phyloP scores from a whole-genome alignment of 1,140 invertebrate species.

The Megalopta genalis region DNA sequence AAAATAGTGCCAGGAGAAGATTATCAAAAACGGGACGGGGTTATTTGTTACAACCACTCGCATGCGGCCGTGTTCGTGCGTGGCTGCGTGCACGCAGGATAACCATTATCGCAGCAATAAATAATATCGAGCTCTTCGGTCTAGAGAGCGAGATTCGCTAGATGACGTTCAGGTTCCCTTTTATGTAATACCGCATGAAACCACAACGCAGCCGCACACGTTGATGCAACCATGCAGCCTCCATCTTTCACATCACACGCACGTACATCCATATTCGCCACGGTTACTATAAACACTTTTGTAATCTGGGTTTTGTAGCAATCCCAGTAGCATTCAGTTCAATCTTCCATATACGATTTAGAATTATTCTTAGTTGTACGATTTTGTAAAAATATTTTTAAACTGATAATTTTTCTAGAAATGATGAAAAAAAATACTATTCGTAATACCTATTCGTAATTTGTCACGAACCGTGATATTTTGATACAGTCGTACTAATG shows the following conservation, averaged over 20 bases:
- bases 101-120: conserved; percentile 29
- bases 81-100: not conserved
- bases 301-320: not conserved
- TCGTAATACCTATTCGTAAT: too few relatives aligned
- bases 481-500: too few relatives aligned
- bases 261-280: not conserved
- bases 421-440: too few relatives aligned
- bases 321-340: too few relatives aligned
- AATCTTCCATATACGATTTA: too few relatives aligned
- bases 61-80: too few relatives aligned
- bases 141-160: not conserved
- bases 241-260: not conserved
- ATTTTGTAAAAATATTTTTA: too few relatives aligned
- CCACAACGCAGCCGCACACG: conserved; percentile 37
- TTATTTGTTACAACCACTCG: not conserved
- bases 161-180: conserved; percentile 7
- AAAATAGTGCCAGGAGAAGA: not conserved
- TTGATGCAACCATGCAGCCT: not conserved
- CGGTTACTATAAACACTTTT: not conserved
- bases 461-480: too few relatives aligned
- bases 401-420: too few relatives aligned
- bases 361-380: too few relatives aligned
- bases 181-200: conserved; percentile 20
- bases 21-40: not conserved
- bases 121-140: conserved; percentile 22